Base-by-base conservation (phyloP, 2,797 vertebrate genomes). In the Novumbra hubbsi region DNA sequence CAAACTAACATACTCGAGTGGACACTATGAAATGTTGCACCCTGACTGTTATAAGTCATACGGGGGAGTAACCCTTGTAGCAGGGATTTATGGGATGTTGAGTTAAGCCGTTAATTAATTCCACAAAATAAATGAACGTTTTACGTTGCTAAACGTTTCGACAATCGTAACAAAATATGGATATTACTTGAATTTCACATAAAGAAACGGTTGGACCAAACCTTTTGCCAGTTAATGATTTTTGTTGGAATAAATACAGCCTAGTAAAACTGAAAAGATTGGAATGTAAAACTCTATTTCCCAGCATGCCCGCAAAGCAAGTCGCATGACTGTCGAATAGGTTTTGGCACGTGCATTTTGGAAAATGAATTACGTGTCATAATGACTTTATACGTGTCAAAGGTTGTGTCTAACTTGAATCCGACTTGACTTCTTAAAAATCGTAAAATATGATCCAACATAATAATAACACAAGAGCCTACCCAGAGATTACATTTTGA, bases 241-340 rank as follows among this genome's bases (percentile, higher is more conserved):
- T 45, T 45, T 45, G 5, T 45, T 45, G 41, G 41, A 11, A 45
- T 7, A 0, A 14, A 45, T 7, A 45, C 41, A 45, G 2, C 41
- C 6, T 45, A 0, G 19, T 41, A 62, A 34, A 69, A n/a, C 27
- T 11, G 14, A 8, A 27, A 12, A 57, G 19, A 11, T 45, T 7
- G 14, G 17, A 50, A 19, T 9, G 21, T 1, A 48, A 70, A 80
- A 91, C 78, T 85, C 67, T 77, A 78, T 1, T 81, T 92, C 90
- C 93, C 91, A 82, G 74, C 48, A 88, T 86, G 74, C 85, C 78
- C 38, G 21, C 19, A 0, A 24, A 38, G 1, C 14, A 9, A 55
- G 82, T 89, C 92, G 84, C 86, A 80, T 93, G 92, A 94, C 85
- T 79, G 72, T 71, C 75, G 8, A 78, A 72, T 27, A 81, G 74